A percentile compares a stretch with the other conserved stretches of the same genome.
Conservation (phyloP, 2,797 vertebrate species). For the Aselliscus stoliczkanus region DNA sequence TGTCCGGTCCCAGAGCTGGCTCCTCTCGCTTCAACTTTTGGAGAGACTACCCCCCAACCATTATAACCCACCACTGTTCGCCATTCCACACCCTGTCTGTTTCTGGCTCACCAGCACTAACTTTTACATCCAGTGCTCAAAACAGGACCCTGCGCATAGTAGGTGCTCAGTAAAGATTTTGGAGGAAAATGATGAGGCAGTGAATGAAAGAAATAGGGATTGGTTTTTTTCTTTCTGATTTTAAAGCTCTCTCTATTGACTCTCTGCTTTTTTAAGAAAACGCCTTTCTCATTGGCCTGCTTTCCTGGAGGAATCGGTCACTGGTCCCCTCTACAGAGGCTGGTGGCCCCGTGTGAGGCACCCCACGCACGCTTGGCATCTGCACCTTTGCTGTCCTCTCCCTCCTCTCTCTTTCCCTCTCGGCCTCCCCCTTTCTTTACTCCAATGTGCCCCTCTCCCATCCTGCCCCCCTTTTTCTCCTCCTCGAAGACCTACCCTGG, state of each 20-base stretch:
- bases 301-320: background rate
- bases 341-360: background rate
- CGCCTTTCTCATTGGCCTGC: background rate
- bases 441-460: background rate
- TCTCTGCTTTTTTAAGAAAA: background rate
- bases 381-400: background rate
- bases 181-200: background rate
- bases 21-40: background rate
- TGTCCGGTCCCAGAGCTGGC: background rate
- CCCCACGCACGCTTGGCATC: background rate
- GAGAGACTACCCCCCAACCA: background rate
- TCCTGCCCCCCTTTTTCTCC: background rate
- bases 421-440: fast-evolving
- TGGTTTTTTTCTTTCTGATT: no score
- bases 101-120: background rate
- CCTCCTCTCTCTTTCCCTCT: no score
- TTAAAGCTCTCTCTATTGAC: background rate
- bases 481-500: background rate
- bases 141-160: fast-evolving
- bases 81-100: background rate
- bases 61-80: fast-evolving
- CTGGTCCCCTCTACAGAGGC: background rate
- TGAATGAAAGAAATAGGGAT: fast-evolving
- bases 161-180: background rate
- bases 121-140: background rate